These are phyloP conservation scores for Parotocinclus haroldoi DNA, from an alignment of 2,797 vertebrate genomes.

Conservation along the genomic window DNA sequence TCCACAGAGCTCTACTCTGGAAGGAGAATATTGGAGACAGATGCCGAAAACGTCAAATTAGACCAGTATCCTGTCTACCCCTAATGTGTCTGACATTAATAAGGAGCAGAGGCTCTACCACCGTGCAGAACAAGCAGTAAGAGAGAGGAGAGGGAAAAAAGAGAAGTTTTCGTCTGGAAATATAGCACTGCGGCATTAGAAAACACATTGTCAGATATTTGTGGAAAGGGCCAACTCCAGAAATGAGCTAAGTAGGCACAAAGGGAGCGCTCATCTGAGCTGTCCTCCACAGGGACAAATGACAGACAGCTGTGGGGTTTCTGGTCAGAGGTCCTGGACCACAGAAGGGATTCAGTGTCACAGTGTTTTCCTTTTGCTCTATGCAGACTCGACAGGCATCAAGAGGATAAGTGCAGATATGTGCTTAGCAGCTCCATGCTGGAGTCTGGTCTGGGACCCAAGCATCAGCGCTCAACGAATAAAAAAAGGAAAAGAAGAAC, in stretches of 20 bases:
- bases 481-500: too few relatives aligned
- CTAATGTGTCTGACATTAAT: conserved; percentile 47
- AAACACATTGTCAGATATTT: conserved; percentile 11
- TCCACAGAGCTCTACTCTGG: conserved; percentile 16
- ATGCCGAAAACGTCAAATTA: conserved; percentile 51
- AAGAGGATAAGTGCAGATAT: conserved; percentile 22
- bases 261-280: conserved; percentile 4
- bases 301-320: conserved; percentile 45
- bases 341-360: conserved; percentile 32
- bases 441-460: too few relatives aligned
- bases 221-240: not conserved
- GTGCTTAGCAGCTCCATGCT: conserved; percentile 13
- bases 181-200: conserved; percentile 49
- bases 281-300: conserved; percentile 23
- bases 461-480: too few relatives aligned
- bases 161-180: conserved; percentile 25
- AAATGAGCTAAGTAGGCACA: conserved; percentile 19
- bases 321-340: conserved; percentile 44
- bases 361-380: conserved; percentile 49
- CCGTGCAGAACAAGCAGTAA: conserved; percentile 44
- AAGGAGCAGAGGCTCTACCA: conserved; percentile 47
- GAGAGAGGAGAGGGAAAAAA: conserved; percentile 38
- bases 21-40: conserved; percentile 42
- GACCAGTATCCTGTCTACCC: conserved; percentile 30
- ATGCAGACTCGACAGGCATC: conserved; percentile 34